phyloP scores from a whole-genome alignment of 2,888 invertebrate species.

The Pogonocherus hispidulus region DNA sequence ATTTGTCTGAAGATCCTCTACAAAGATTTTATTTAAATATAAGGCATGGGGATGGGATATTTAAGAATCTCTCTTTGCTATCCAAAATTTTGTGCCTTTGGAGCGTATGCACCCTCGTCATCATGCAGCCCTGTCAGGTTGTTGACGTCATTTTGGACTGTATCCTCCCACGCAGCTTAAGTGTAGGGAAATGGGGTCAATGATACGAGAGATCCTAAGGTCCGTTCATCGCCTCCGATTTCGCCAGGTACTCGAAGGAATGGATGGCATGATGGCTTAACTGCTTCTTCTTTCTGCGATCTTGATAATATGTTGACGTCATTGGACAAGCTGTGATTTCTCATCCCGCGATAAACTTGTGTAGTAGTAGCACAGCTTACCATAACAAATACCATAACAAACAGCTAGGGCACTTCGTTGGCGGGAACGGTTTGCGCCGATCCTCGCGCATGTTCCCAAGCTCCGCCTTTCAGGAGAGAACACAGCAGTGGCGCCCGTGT shows the following conservation, averaged over 20 bases:
- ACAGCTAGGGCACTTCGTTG: no score
- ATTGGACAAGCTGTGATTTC: slow-evolving; percentile 15
- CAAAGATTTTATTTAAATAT: no score
- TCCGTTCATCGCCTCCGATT: background rate
- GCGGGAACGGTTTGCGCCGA: no score
- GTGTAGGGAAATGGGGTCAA: background rate
- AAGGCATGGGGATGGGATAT: no score
- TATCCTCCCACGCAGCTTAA: slow-evolving; percentile 46
- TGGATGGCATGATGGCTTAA: background rate
- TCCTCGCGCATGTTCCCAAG: no score
- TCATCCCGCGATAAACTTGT: background rate
- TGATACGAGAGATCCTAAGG: background rate
- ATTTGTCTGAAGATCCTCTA: no score
- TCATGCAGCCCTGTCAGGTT: slow-evolving; percentile 65
- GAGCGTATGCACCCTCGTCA: slow-evolving; percentile 36
- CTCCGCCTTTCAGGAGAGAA: no score
- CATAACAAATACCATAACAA: no score
- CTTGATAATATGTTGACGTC: slow-evolving; percentile 43
- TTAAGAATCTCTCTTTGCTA: no score
- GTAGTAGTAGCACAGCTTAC: no score
- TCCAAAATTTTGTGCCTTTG: slow-evolving; percentile 20
- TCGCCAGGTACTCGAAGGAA: background rate
- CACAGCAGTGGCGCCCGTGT: no score
- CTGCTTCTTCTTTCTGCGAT: slow-evolving; percentile 27
- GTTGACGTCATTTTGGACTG: slow-evolving; percentile 69